Conservation (phyloP, 2,113 vertebrate species). For the Promerops cafer region DNA sequence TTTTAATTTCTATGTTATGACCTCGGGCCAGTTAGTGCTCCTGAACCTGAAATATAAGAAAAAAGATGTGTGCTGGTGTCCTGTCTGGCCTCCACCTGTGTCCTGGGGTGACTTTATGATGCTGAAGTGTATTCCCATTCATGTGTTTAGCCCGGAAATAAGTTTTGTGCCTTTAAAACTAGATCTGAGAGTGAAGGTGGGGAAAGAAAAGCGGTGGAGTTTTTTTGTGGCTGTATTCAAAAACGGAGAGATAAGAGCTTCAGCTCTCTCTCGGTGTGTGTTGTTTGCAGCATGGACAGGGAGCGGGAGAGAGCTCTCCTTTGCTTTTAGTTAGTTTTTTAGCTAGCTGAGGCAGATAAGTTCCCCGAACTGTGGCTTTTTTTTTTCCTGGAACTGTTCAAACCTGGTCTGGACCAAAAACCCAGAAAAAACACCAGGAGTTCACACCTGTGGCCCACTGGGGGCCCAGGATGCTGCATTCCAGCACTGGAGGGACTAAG, state of each 20-base stretch:
- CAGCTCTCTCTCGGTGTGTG: accelerated
- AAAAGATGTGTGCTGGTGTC: not conserved
- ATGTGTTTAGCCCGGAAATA: not conserved
- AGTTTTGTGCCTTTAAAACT: not conserved
- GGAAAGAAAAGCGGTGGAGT: not conserved
- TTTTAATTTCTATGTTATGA: not conserved
- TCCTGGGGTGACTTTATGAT: not conserved
- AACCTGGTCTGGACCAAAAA: not conserved
- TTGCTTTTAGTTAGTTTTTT: not conserved
- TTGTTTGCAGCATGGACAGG: not conserved
- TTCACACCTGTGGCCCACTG: not conserved
- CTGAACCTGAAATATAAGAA: not conserved
- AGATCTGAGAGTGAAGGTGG: accelerated
- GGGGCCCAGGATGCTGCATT: not conserved
- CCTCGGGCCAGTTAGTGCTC: not conserved
- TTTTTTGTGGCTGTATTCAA: not conserved
- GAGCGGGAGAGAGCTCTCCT: not conserved
- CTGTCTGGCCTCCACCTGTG: not conserved
- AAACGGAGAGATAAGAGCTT: too few species aligned
- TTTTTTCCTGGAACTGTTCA: not conserved
- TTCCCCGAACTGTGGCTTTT: not conserved
- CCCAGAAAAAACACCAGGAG: not conserved
- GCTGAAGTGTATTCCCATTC: not conserved
- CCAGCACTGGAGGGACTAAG: not conserved
- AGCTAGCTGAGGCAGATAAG: not conserved